Percentiles rank a stretch among this genome's conserved stretches.
phyloP scores from a whole-genome alignment of 2,113 vertebrate genomes.

The Grammomys dolichurus region DNA sequence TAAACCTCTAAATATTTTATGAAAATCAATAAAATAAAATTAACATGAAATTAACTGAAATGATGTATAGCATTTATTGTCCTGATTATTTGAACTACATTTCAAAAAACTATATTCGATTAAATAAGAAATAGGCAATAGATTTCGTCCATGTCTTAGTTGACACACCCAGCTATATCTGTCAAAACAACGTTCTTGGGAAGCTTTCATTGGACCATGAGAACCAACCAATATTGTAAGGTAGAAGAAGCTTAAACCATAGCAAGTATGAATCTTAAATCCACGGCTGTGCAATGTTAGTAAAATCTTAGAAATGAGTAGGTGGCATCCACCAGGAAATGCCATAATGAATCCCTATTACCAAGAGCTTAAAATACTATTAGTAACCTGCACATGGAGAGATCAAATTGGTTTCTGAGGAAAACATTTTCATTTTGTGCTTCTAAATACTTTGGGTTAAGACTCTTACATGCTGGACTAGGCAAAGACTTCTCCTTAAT shows the following conservation, averaged over 20 bases:
- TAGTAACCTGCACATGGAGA: conserved; percentile 55
- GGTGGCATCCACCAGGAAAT: background rate
- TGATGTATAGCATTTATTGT: background rate
- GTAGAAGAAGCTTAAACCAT: background rate
- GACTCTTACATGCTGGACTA: conserved; percentile 73
- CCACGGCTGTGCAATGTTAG: background rate
- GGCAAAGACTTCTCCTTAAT: conserved; percentile 82
- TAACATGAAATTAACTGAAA: conserved; percentile 35
- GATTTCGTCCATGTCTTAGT: background rate
- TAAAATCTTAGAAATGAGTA: conserved; percentile 45
- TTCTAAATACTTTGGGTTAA: conserved; percentile 65
- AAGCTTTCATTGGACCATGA: background rate
- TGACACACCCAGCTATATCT: background rate
- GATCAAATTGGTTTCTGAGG: conserved; percentile 75
- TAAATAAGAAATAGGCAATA: background rate
- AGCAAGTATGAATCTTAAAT: background rate
- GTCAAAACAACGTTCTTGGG: background rate
- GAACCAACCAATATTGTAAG: background rate
- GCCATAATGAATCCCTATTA: conserved; percentile 50
- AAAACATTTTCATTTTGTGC: conserved; percentile 80
- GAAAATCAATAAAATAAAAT: conserved; percentile 38
- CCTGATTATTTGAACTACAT: conserved; percentile 5
- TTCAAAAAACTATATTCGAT: background rate
- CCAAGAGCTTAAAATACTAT: conserved; percentile 25
- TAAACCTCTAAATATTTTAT: background rate